phyloP scores from a whole-genome alignment of 2,797 vertebrate species.

The Anabacerthia variegaticeps region DNA sequence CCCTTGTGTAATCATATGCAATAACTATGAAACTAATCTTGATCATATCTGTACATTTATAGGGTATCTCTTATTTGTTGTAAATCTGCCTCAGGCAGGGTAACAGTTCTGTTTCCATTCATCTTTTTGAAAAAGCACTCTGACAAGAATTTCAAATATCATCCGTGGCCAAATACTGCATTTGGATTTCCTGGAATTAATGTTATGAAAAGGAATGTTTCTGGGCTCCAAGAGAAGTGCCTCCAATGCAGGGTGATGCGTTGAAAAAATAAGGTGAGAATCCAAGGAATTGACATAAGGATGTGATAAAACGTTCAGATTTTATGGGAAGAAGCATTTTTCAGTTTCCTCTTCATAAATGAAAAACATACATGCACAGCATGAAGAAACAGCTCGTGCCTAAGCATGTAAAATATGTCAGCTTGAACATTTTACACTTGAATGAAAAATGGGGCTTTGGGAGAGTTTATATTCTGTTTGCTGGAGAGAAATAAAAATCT shows the following conservation, averaged over 20 bases:
- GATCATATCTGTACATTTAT: neutral
- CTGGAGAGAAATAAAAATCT: neutral
- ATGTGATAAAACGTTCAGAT: constrained; percentile 23
- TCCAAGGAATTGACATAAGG: constrained; percentile 28
- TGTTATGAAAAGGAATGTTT: neutral
- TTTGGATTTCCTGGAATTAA: constrained; percentile 1
- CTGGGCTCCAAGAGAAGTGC: neutral
- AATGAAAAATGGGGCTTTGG: neutral
- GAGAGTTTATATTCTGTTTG: neutral
- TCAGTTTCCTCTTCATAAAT: constrained; percentile 30
- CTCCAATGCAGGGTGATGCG: neutral
- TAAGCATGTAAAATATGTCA: constrained; percentile 23
- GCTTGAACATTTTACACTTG: neutral
- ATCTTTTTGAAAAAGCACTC: neutral
- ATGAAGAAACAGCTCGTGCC: neutral
- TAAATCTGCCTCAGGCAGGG: neutral
- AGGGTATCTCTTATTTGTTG: neutral
- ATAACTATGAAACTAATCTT: constrained; percentile 6
- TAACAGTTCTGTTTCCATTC: constrained; percentile 26
- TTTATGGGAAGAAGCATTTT: constrained; percentile 15
- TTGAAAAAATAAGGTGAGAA: constrained; percentile 9
- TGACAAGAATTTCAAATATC: constrained; percentile 16
- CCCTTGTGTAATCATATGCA: neutral
- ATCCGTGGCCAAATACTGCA: neutral
- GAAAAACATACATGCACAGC: neutral